Base-by-base conservation (phyloP, 2,888 invertebrate genomes). In the Mythimna loreyi region DNA sequence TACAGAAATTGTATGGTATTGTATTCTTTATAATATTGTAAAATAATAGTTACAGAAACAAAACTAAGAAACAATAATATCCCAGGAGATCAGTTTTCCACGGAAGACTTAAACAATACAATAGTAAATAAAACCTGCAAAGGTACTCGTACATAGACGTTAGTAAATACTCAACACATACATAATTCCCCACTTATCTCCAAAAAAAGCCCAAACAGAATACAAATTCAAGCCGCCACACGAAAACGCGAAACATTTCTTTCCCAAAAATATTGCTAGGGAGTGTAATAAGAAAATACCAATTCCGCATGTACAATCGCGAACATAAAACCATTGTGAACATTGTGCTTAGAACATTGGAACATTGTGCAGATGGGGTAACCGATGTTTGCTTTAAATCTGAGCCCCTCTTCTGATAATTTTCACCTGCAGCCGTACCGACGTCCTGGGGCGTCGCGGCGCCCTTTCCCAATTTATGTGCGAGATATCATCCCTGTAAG, bases 341-440 rank as follows among this genome's bases (percentile, higher is more conserved):
- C 74, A 78, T 78, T 78, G 71, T 77, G 80, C 82, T 85, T 82
- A 78, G 67, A 78, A 75, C 75, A 75, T 72, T 81, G 75, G 67
- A 78, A 75, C 75, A 75, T 72, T 81, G 75, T 80, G 72, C 78
- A 82, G 78, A 83, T 85, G 78, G 84, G 80, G 80, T 83, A 79
- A 81, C 86, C 86, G 84, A 91, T 94, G 94, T 94, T 93, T 93
- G 93, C 92, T 93, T 94, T 90, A 92, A 92, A 93, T 93, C 93
- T 91, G 93, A 86, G 80, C 75, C 84, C 91, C 93, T 93, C 93
- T 90, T 87, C 88, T 93, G 94, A 94, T 94, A 94, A 96, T 96
- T 95, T 93, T 95, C 95, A 96, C 95, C 95, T 96, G 95, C 85
- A 88, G 78, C 69, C 63, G 62, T 66, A 47, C 40, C 80, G 69